Base-by-base conservation (phyloP, 2,797 vertebrate species). In the Sebastes itinus region DNA sequence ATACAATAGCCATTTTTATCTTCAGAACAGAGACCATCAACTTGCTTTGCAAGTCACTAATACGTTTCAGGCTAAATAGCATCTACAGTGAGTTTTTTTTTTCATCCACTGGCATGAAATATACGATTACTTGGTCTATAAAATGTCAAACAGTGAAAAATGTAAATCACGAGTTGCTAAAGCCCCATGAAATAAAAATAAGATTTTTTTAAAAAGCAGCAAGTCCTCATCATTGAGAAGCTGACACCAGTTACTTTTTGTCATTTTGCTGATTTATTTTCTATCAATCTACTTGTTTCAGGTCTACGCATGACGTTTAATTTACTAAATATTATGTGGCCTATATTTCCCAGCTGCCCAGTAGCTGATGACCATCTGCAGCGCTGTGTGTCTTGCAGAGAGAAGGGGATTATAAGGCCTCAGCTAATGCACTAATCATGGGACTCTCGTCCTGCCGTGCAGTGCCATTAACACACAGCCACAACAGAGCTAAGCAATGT, bases 381-480 rank as follows among this genome's bases (percentile, higher is more conserved):
- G 49, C 30, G 4, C 52, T 49, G 55, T 54, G 42, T 25, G 54
- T 75, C 75, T 76, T 62, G 60, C 80, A 78, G 65, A 32, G 63
- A 81, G 86, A 78, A 81, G 60, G 59, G 81, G 92, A 94, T 94
- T 94, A 94, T 11, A 14, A 78, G 14, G 75, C 84, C 65, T 89
- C 77, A 64, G 75, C 56, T 69, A 52, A 9, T 85, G 67, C 11
- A 61, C 83, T 92, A 80, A 90, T 92, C 87, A 82, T 55, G 61
- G 60, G 84, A 79, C 67, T 83, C 46, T 58, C 14, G 14, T 77
- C 76, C 35, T 64, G 32, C 16, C 6, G 1, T 49, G 49, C 52
- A 42, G 58, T 27, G 23, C 49, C 62, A 22, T 52, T 9, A 56
- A 55, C 46, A 80, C 27, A 55, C 20, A 7, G 56, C 58, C 22